Conservation (phyloP, 2,113 vertebrate species). For the Psilopsiagon aymara region DNA sequence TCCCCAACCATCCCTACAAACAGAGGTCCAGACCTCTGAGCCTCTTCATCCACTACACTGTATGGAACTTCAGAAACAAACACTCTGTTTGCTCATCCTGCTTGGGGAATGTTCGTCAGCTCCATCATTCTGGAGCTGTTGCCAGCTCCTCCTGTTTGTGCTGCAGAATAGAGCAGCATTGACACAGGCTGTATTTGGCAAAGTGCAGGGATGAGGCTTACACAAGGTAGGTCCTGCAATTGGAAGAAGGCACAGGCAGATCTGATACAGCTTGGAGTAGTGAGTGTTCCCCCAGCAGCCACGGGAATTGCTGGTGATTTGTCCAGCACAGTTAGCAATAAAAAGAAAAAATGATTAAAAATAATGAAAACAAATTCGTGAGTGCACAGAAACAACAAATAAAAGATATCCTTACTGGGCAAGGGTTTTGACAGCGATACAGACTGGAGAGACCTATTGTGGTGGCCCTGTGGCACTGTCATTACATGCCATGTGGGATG, state of each 20-base stretch:
- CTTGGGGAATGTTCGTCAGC: not conserved
- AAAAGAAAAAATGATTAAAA: not conserved
- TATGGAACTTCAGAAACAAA: fast-evolving
- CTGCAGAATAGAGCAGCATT: not conserved
- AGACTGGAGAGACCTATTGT: not conserved
- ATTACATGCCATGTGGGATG: fast-evolving
- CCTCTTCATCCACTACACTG: not conserved
- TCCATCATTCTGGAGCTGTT: not conserved
- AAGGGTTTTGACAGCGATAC: not conserved
- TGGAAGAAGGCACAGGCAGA: not conserved
- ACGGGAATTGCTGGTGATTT: fast-evolving
- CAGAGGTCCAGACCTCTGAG: not conserved
- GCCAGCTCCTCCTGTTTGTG: too few species aligned
- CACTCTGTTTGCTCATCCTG: not conserved
- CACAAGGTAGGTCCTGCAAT: not conserved
- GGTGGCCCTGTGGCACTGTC: not conserved
- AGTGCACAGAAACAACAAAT: not conserved
- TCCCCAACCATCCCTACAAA: not conserved
- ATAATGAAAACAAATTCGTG: not conserved
- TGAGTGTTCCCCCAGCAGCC: not conserved
- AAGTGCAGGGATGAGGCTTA: not conserved
- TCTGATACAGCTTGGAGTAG: not conserved
- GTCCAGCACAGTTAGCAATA: not conserved
- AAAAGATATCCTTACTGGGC: not conserved
- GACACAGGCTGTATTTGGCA: not conserved